Percentiles rank a stretch among this genome's conserved stretches.
phyloP scores from a whole-genome alignment of 1,140 invertebrate genomes.

The Lanistes nyassanus region DNA sequence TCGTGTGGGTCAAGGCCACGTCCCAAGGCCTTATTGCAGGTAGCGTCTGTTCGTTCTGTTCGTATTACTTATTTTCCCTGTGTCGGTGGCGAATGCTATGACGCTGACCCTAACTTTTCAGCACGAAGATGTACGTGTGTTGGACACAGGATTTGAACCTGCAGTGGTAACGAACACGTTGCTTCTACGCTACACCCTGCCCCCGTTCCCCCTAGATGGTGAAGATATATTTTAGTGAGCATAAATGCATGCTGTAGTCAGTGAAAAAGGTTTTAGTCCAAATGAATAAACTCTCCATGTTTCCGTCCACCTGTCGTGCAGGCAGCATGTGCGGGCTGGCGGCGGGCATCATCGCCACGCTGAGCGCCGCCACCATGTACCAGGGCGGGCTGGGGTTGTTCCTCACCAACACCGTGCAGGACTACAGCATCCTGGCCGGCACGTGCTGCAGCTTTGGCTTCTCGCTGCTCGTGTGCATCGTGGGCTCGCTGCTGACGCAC shows the following conservation, averaged over 20 bases:
- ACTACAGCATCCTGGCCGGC: constrained; percentile 65
- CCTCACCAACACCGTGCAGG: constrained; percentile 63
- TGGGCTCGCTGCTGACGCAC: constrained; percentile 60
- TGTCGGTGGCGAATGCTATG: too few species aligned
- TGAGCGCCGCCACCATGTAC: constrained; percentile 59
- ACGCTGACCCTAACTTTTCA: too few species aligned
- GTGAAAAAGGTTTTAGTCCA: too few species aligned
- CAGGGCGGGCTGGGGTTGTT: constrained; percentile 61
- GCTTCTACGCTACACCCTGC: too few species aligned
- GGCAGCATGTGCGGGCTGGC: constrained; percentile 63
- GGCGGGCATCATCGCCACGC: constrained; percentile 58
- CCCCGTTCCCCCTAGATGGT: too few species aligned
- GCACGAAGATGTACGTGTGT: too few species aligned
- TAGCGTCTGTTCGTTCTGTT: constrained; percentile 22
- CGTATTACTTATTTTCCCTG: too few species aligned
- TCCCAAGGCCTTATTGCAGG: constrained; percentile 57
- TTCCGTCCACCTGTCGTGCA: constrained; percentile 35
- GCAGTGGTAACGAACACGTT: too few species aligned
- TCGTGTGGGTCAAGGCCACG: constrained; percentile 61
- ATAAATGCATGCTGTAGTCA: too few species aligned
- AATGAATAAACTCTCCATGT: too few species aligned
- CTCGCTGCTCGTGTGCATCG: constrained; percentile 58
- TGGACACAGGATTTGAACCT: too few species aligned
- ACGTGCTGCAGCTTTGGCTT: constrained; percentile 62
- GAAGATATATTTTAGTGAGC: too few species aligned